Evolutionary conservation across 2,113 vertebrate species (phyloP), one percentile per base, ranked within the genome.

Genomic region (Varanus salvator): DNA sequence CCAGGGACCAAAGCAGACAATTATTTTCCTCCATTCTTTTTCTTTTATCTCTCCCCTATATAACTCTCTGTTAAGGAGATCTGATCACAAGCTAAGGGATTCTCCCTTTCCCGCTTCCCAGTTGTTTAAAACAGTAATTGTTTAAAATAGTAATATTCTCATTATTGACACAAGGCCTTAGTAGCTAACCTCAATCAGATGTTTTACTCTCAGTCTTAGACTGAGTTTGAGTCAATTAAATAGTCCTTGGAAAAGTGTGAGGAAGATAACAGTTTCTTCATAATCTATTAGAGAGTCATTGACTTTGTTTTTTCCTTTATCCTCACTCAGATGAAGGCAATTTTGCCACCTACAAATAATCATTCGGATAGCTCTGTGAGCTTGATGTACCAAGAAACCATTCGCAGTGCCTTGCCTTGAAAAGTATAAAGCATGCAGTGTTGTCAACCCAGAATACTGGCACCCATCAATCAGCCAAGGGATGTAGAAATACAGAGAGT

Each of bases 321-420:
- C 84, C 90, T 85, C 76, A 91, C 91, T 89, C 82, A 91, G 11
- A 89, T 66, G 86, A 84, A 90, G 86, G 64, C 80, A 86, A 75
- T 93, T 94, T 94, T 92, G n/a, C 34, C 38, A 57, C 34, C 69
- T 74, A 6, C 52, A 38, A 68, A 48, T 84, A 21, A 89, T 15
- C 17, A 69, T 69, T 31, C 31, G 48, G 68, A 31, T 48, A 48
- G 11, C 82, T 91, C 31, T 23, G 34, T 74, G 64, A 64, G 44
- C 86, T 74, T 92, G 88, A 91, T 92, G 54, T 60, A 52, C 72
- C 69, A 84, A 87, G 90, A 85, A 86, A 95, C 80, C 57, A 71
- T 48, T 77, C 25, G 80, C 72, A 87, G 1, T 1, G 31, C 64
- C 76, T 23, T 82, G 68, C 91, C 93, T 92, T 94, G 92, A 82